Evolutionary conservation across 2,888 invertebrate genomes (phyloP), one percentile per base, ranked within the genome.

Genomic region (Drosophila rubida): DNA sequence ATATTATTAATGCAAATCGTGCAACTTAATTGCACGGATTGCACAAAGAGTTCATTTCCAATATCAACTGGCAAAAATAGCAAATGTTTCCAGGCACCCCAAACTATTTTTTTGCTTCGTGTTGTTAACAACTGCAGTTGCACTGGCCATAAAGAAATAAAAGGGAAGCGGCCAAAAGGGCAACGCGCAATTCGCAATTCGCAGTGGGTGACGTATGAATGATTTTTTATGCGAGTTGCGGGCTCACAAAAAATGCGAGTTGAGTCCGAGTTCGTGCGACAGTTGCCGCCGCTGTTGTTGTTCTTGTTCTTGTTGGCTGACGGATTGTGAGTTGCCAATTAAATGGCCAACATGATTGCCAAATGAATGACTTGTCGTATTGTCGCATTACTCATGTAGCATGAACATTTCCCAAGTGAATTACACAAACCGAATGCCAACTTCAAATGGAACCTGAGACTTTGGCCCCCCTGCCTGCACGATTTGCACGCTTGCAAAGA

Each of bases 301-400:
- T 16, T 19, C 2, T 19, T 19, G 19, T 3, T 19, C 11, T 16
- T 41, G 27, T 25, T 42, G 19, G 42, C 11, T 42, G 27, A 42
- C 7, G 42, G 44, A 41, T 41, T 53, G 27, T 30, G 60, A 42
- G 27, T 51, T 32, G 8, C 64, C 81, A 87, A 84, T 81, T 87
- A 81, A 87, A 80, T 87, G 78, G 72, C 58, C 65, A 72, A 62
- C 67, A 68, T 78, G 63, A 80, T 85, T 82, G 86, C 76, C 76
- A 81, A 82, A 85, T 87, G 85, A 82, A 82, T 85, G 82, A 81
- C 82, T 73, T 70, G 85, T 71, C 78, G 69, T 75, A 84, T 78
- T 64, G 69, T 8, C 27, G 51, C 58, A 57, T 63, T 66, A 48
- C 69, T 32, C n/a, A 11, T 32, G 32, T 32, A 19, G 19, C 3